Evolutionary conservation across 1,140 invertebrate species (phyloP), one percentile per base, ranked within the genome.

Genomic region (Tribolium madens): DNA sequence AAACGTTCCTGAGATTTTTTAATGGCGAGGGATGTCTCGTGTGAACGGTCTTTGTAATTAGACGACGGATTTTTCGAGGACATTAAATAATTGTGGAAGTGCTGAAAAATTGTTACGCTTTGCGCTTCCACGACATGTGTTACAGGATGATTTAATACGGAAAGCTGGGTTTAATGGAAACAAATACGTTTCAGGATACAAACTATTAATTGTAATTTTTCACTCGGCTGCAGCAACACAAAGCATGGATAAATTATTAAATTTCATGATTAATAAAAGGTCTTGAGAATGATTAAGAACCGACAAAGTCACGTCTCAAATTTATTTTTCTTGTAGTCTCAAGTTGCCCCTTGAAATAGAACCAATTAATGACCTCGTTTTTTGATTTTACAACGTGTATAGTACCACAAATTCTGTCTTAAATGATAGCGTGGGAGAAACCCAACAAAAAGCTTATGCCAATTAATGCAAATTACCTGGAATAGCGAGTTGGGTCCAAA

Each of bases 391-490:
- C 18, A 21, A 21, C 18, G n/a, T n/a, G n/a, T n/a, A n/a, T n/a
- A n/a, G n/a, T n/a, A n/a, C n/a, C n/a, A 52, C 50, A 17, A 14
- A 17, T 17, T 10, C 5, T 60, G 21, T 18, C 2, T 17, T 60
- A 33, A 57, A 57, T 57, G 15, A 7, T 0, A 7, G 26, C 26
- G 57, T 64, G 57, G 57, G 57, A 64, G 21, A 64, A 31, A n/a
- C 17, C 18, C 17, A 60, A 60, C 53, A 15, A 60, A 64, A 33
- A 12, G n/a, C 57, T 33, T 36, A 64, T 64, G 57, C 18, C 57
- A 36, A 64, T 64, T 64, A 64, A 64, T 64, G 57, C 57, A 64
- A 64, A 64, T 64, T 31, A 36, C n/a, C 31, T 64, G 21, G 57
- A 64, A 6, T 64, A n/a, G 57, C 57, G 31, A 64, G 57, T 64